Conservation (phyloP, 2,113 vertebrate genomes). For the Ranitomeya imitator region DNA sequence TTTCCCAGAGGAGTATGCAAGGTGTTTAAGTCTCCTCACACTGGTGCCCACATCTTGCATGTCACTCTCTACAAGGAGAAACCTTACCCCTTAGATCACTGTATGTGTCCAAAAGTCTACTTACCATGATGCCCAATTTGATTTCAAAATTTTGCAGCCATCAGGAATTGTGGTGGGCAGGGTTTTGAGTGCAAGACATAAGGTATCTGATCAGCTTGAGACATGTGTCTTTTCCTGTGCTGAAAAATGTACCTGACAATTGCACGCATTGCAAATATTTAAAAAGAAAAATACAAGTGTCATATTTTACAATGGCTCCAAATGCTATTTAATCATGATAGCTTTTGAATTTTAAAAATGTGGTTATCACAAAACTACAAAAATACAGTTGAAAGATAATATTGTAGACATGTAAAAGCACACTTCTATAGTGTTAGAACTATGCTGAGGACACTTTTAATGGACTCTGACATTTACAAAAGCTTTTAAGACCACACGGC, state of each 20-base stretch:
- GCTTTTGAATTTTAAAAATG: slow-evolving; percentile 20
- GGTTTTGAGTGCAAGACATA: no score
- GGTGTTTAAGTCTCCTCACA: no score
- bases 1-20: no score
- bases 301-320: background rate
- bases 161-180: no score
- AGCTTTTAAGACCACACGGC: slow-evolving; percentile 32
- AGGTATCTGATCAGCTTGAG: no score
- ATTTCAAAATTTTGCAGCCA: no score
- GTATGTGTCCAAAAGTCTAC: no score
- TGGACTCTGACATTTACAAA: slow-evolving; percentile 10
- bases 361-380: background rate
- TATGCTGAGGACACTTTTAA: slow-evolving; percentile 27
- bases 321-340: background rate
- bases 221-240: no score
- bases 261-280: background rate
- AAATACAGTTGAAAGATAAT: slow-evolving; percentile 29
- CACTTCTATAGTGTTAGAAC: slow-evolving; percentile 18
- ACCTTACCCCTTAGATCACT: no score
- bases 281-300: background rate
- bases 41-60: no score
- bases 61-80: no score
- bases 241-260: background rate
- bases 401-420: slow-evolving; percentile 10
- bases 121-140: no score